A percentile compares a stretch with the other conserved stretches of the same genome.
phyloP scores from a whole-genome alignment of 1,140 invertebrate species.

The Drosophila repletoides region DNA sequence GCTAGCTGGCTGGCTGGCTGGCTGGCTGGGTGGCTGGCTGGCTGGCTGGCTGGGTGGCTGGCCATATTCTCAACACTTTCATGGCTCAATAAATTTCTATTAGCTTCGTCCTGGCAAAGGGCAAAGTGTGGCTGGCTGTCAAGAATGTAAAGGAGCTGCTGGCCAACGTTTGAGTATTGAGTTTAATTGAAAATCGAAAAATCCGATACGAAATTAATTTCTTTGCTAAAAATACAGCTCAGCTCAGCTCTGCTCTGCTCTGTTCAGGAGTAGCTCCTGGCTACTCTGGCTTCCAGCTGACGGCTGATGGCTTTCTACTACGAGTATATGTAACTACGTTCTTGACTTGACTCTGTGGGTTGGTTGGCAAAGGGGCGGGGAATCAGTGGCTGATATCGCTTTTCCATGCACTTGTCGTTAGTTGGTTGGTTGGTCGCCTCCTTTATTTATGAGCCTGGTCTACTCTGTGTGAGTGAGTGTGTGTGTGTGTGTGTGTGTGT shows the following conservation, averaged over 20 bases:
- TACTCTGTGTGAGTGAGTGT: constrained; percentile 44
- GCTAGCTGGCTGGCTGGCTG: too few relatives aligned
- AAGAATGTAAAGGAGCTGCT: constrained; percentile 19
- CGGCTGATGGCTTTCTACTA: constrained; percentile 28
- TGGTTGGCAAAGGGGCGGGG: not conserved
- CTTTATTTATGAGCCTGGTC: constrained; percentile 71
- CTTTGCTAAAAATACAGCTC: constrained; percentile 72
- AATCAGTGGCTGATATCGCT: constrained; percentile 42
- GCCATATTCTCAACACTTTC: constrained; percentile 72
- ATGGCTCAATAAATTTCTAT: constrained; percentile 79
- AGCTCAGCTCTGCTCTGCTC: constrained; percentile 26
- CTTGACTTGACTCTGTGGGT: constrained; percentile 26
- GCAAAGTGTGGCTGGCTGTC: not conserved
- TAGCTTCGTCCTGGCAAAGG: constrained; percentile 41
- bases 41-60: not conserved
- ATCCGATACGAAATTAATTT: constrained; percentile 82
- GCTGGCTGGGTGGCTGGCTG: constrained; percentile 1
- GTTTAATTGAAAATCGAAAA: constrained; percentile 81
- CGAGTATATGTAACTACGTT: constrained; percentile 20
- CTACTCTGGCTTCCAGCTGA: not conserved
- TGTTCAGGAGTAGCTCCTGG: not conserved
- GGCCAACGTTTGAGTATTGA: constrained; percentile 49
- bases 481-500: constrained; percentile 31
- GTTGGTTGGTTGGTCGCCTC: constrained; percentile 4
- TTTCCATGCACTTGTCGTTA: constrained; percentile 63